Evolutionary conservation across 1,140 invertebrate species (phyloP).

Genomic region (Sarcophaga peregrina): DNA sequence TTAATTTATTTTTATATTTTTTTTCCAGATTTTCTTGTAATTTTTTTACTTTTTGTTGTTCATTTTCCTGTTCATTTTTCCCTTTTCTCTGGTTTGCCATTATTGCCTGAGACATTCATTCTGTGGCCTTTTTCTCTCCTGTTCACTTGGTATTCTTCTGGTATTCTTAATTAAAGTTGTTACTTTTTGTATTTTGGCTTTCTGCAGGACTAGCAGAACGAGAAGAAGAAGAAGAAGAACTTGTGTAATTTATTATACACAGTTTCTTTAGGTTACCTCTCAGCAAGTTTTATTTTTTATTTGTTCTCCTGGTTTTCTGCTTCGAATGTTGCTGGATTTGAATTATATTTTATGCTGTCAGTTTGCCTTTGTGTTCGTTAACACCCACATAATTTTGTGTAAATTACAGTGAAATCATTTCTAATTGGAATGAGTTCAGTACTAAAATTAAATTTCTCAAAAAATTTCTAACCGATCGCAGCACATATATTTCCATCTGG

Average conservation of each 20-base stretch:
- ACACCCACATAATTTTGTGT: not conserved
- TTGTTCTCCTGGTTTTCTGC: not conserved
- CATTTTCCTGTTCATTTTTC: not conserved
- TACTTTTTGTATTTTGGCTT: conserved; percentile 1
- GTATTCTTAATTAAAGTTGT: not conserved
- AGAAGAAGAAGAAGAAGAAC: not conserved
- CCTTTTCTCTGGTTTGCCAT: not conserved
- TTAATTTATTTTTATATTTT: too few species aligned
- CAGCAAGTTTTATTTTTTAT: not conserved
- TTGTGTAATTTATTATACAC: conserved; percentile 20
- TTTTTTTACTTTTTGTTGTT: not conserved
- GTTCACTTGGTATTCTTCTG: not conserved
- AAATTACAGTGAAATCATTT: too few species aligned
- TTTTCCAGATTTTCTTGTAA: not conserved
- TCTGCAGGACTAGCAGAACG: not conserved
- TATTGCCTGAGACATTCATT: not conserved
- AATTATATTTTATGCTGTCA: not conserved
- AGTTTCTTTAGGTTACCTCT: not conserved
- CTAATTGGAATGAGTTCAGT: too few species aligned
- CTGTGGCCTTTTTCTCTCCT: not conserved
- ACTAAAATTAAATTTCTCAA: too few species aligned
- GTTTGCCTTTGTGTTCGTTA: not conserved
- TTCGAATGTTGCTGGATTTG: not conserved
- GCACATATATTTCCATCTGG: too few species aligned
- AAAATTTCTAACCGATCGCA: too few species aligned